These are phyloP conservation scores for Charanyca ferruginea DNA, from an alignment of 2,888 invertebrate genomes.

Conservation along the genomic window DNA sequence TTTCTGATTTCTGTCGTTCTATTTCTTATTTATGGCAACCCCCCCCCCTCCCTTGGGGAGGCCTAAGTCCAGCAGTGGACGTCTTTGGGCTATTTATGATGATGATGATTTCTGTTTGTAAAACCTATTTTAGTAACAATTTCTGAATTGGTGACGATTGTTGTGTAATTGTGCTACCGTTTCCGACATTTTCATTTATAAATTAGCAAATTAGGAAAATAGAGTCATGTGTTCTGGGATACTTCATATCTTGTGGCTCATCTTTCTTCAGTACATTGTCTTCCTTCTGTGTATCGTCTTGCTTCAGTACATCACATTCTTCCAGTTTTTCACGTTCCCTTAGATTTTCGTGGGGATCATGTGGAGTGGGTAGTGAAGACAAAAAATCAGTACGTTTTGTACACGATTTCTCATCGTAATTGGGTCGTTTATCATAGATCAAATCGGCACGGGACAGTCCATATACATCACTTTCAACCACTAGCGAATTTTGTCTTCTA, in stretches of 20 bases:
- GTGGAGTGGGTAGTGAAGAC: slow-evolving; percentile 60
- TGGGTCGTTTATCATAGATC: slow-evolving; percentile 8
- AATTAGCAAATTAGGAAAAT: slow-evolving; percentile 61
- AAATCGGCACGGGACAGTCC: slow-evolving; percentile 9
- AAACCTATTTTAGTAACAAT: no score
- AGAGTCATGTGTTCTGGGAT: slow-evolving; percentile 29
- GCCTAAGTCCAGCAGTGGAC: no score
- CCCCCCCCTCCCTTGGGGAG: no score
- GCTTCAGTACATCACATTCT: slow-evolving; percentile 67
- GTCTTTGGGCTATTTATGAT: no score
- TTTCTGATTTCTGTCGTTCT: no score
- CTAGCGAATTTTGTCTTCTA: slow-evolving; percentile 15
- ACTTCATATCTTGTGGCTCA: background rate
- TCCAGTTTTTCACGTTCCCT: slow-evolving; percentile 60
- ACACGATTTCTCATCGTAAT: slow-evolving; percentile 54
- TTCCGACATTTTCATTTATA: slow-evolving; percentile 54
- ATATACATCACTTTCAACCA: slow-evolving; percentile 61
- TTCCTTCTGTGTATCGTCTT: no score
- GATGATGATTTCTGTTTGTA: background rate
- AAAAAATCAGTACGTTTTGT: background rate
- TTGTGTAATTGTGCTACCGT: no score
- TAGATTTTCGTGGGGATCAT: slow-evolving; percentile 75
- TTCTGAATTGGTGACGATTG: background rate
- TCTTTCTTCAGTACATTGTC: no score
- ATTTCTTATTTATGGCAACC: no score